Evolutionary conservation across 2,797 vertebrate species (phyloP), one percentile per base, ranked within the genome.

Genomic region (Erithacus rubecula): DNA sequence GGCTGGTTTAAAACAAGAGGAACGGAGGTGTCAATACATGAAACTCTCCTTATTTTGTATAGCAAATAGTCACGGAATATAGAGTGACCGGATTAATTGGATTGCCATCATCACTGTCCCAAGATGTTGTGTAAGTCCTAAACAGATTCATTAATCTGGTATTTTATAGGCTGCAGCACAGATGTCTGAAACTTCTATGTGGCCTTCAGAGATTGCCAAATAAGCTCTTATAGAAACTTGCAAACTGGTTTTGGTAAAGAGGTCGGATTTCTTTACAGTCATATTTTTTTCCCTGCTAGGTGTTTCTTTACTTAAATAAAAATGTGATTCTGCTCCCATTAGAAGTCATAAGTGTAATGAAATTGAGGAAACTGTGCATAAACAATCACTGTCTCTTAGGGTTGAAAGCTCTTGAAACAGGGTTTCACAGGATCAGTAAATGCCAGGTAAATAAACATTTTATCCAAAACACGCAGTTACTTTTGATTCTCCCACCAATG

Each of bases 131-230:
- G 14, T 64, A 78, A 60, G 46, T 93, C 71, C 60, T 91, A 51
- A 76, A 47, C 30, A 92, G 24, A 65, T 74, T 71, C 27, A 56
- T 70, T 87, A 47, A 58, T 59, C 34, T 78, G 37, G 18, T 58
- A n/a, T 64, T 89, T 95, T 68, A 69, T 41, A 87, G 79, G 29
- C 79, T 95, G 58, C 60, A 83, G 39, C 72, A 72, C 82, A 91
- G 58, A 78, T 93, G 53, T 77, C 62, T 87, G 43, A 74, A 92
- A 68, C 24, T 64, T 80, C 34, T 56, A 27, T 27, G 26, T 1
- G 0, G 12, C 52, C 60, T 71, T 68, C 78, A 58, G 60, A 85
- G 46, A 23, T 39, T 83, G 46, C 46, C 37, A 83, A 83, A 34
- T 67, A 58, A 80, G 26, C 44, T 44, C 46, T 75, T 71, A 70